A percentile compares a stretch with the other conserved stretches of the same genome.
These are phyloP conservation scores for Malurus cyaneus DNA, from an alignment of 2,113 vertebrate species.

Conservation along the genomic window DNA sequence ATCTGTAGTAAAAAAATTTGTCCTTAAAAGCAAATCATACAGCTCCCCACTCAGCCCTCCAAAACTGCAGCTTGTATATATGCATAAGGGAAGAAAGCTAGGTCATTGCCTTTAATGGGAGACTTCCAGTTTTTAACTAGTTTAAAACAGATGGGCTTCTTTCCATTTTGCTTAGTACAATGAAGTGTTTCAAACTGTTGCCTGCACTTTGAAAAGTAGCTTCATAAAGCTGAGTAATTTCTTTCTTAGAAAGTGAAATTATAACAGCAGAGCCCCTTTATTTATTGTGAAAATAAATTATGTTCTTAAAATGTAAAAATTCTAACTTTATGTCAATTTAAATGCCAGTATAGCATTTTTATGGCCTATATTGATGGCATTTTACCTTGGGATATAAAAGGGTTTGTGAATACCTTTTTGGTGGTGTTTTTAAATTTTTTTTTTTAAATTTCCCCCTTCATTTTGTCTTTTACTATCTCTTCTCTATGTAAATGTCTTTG, in stretches of 20 bases:
- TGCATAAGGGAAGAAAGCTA: not conserved
- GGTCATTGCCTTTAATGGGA: not conserved
- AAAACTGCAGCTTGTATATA: not conserved
- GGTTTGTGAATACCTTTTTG: not conserved
- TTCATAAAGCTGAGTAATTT: not conserved
- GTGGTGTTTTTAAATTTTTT: not conserved
- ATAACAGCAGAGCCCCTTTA: not conserved
- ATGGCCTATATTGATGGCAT: not conserved
- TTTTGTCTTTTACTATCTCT: not conserved
- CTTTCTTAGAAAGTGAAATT: not conserved
- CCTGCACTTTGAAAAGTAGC: not conserved
- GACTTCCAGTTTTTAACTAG: not conserved
- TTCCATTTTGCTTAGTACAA: not conserved
- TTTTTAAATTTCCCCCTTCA: not conserved
- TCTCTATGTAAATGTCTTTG: not conserved
- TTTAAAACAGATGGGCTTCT: not conserved
- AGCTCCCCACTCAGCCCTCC: not conserved
- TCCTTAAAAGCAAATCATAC: not conserved
- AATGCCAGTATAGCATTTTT: not conserved
- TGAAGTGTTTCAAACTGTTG: not conserved
- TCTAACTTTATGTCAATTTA: not conserved
- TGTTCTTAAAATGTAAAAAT: not conserved
- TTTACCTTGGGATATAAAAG: not conserved
- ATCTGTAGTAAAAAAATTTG: not conserved
- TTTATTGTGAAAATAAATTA: not conserved